Percentiles rank a stretch among this genome's conserved stretches.
Conservation (phyloP, 2,888 invertebrate species). For the Sinohyriopsis cumingii region DNA sequence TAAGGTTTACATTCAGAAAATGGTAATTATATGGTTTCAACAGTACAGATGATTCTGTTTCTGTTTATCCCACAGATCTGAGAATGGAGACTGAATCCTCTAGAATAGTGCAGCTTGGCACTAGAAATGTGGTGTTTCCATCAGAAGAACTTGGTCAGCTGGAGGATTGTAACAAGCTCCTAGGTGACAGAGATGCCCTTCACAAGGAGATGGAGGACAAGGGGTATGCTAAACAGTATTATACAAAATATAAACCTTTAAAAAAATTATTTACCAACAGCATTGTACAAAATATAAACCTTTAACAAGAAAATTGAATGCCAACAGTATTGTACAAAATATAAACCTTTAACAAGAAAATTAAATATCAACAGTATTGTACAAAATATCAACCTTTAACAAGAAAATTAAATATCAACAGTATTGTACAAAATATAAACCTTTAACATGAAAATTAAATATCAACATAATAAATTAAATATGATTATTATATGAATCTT, state of each 20-base stretch:
- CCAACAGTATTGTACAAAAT: background rate
- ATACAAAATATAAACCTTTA: background rate
- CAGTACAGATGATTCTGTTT: too few relatives aligned
- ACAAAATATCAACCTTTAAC: background rate
- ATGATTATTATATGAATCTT: too few relatives aligned
- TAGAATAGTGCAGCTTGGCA: slow-evolving; percentile 47
- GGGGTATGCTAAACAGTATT: slow-evolving; percentile 35
- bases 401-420: background rate
- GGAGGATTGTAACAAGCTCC: slow-evolving; percentile 48
- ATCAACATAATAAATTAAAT: too few relatives aligned
- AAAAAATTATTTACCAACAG: background rate
- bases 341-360: slow-evolving; percentile 1
- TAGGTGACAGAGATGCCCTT: slow-evolving; percentile 47
- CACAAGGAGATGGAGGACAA: slow-evolving; percentile 48
- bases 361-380: too few relatives aligned
- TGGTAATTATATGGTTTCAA: too few relatives aligned
- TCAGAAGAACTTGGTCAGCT: slow-evolving; percentile 49
- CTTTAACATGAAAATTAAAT: background rate
- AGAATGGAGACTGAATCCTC: background rate
- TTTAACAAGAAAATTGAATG: background rate
- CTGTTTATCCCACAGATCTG: too few relatives aligned
- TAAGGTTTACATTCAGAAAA: too few relatives aligned
- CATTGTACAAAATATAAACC: background rate
- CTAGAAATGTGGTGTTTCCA: slow-evolving; percentile 46
- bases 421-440: background rate